Evolutionary conservation across 2,113 vertebrate species (phyloP).

Genomic region (Scolopax mira): DNA sequence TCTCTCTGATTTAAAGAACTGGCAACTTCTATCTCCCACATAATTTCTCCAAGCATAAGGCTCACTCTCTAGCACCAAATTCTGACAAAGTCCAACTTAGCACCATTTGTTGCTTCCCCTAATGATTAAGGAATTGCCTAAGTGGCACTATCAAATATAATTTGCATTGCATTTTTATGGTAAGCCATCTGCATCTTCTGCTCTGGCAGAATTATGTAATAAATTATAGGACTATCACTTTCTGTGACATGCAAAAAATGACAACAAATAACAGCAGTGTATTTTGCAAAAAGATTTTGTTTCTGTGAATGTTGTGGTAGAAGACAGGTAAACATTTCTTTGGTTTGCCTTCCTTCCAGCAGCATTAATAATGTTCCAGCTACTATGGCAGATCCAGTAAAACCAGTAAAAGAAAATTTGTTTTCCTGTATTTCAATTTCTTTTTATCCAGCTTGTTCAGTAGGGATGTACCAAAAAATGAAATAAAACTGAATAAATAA

Average conservation of each 20-base stretch:
- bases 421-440: slow-evolving; percentile 13
- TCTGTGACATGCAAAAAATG: background rate
- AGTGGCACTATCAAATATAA: background rate
- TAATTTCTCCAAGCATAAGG: background rate
- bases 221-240: background rate
- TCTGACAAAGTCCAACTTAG: background rate
- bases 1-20: background rate
- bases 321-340: background rate
- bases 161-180: slow-evolving; percentile 11
- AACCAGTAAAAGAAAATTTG: background rate
- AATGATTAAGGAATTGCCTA: background rate
- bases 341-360: background rate
- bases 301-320: background rate
- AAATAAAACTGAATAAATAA: slow-evolving; percentile 35
- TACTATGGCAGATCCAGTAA: background rate
- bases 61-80: background rate
- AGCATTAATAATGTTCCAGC: background rate
- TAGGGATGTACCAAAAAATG: background rate
- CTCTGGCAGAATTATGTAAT: background rate
- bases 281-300: background rate
- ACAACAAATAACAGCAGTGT: background rate
- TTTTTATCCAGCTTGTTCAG: background rate
- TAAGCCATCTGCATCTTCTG: slow-evolving; percentile 12
- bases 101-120: background rate
- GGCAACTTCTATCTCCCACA: background rate